Evolutionary conservation across 1,140 invertebrate genomes (phyloP).

Genomic region (Drosophila melanica): DNA sequence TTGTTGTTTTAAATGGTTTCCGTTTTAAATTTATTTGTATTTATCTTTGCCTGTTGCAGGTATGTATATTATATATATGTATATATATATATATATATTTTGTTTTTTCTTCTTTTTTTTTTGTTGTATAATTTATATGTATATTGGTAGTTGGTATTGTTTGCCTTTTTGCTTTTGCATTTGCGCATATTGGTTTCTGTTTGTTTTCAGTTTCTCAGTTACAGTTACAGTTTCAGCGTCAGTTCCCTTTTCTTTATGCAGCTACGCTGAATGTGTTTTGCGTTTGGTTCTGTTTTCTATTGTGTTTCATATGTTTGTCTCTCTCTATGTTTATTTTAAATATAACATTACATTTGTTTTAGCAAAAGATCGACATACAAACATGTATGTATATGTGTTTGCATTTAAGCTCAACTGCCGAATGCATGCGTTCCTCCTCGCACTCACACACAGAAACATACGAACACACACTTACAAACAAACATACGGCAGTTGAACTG

Average conservation of each 20-base stretch:
- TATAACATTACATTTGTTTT: conserved; percentile 34
- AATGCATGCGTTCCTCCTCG: background rate
- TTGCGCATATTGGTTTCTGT: conserved; percentile 7
- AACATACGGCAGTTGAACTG: background rate
- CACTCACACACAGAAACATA: background rate
- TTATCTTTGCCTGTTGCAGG: conserved; percentile 24
- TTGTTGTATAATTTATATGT: conserved; percentile 4
- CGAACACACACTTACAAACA: background rate
- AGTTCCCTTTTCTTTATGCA: conserved; percentile 20
- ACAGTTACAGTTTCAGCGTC: conserved; percentile 37
- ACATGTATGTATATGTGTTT: conserved; percentile 1
- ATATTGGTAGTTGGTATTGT: conserved; percentile 24
- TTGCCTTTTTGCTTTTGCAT: conserved; percentile 3
- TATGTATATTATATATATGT: conserved; percentile 16
- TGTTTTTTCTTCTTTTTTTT: background rate
- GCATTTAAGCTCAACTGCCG: background rate
- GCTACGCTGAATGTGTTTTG: conserved; percentile 2
- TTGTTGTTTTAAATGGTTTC: conserved; percentile 19
- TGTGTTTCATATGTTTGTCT: conserved; percentile 23
- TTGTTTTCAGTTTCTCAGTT: conserved; percentile 30
- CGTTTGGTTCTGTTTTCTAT: conserved; percentile 25
- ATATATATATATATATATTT: conserved; percentile 22
- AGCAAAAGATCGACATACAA: conserved; percentile 35
- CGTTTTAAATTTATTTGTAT: conserved; percentile 14
- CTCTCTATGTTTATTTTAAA: conserved; percentile 23